phyloP scores from a whole-genome alignment of 2,113 vertebrate genomes.

The Percina caprodes region DNA sequence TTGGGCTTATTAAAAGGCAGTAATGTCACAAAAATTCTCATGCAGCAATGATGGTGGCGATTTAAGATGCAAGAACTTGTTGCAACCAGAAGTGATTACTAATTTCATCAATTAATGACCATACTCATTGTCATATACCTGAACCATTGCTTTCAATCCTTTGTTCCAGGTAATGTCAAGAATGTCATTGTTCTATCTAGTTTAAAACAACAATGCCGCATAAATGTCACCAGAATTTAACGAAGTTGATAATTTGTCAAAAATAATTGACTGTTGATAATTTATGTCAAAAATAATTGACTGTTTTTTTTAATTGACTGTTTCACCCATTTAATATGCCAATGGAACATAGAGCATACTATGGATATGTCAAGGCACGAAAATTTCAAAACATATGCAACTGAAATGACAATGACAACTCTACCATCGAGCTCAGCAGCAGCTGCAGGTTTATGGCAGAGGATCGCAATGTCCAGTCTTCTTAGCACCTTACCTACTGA shows the following conservation, averaged over 20 bases:
- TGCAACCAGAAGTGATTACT: not conserved
- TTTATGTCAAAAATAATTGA: not conserved
- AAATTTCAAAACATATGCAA: not conserved
- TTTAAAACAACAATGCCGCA: not conserved
- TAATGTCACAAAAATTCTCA: conserved; percentile 29
- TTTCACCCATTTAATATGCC: not conserved
- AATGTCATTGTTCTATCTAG: not conserved
- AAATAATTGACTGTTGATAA: not conserved
- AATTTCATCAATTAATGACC: not conserved
- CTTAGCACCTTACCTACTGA: not conserved
- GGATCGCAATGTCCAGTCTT: not conserved
- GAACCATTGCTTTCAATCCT: not conserved
- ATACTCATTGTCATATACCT: not conserved
- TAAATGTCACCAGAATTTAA: conserved; percentile 23
- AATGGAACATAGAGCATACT: not conserved
- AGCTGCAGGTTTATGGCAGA: not conserved
- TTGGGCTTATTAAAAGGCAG: conserved; percentile 60
- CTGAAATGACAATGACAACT: not conserved
- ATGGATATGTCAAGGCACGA: not conserved
- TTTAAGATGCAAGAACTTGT: conserved; percentile 7
- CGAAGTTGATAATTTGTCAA: conserved; percentile 1
- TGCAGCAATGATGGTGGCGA: conserved; percentile 30
- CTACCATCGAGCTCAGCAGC: not conserved
- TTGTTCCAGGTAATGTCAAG: not conserved
- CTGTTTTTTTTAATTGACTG: not conserved